Base-by-base conservation (phyloP, 2,113 vertebrate species). In the Callaeas wilsoni region DNA sequence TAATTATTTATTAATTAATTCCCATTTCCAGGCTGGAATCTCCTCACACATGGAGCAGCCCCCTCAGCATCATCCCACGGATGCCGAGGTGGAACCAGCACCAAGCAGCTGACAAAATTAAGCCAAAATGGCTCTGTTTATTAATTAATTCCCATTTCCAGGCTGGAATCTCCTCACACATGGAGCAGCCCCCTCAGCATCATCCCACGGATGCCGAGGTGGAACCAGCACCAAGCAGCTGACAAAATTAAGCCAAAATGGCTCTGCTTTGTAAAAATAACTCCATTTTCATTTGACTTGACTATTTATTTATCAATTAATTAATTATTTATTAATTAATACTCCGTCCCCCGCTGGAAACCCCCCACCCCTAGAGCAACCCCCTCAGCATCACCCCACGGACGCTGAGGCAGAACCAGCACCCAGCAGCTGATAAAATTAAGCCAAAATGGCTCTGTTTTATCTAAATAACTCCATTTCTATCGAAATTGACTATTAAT, bases 121-220 rank as follows among this genome's bases (percentile, higher is more conserved):
- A 70, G 4, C 32, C 78, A 70, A 9, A 7, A 0, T 0, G 17
- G 23, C 10, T 42, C 55, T 49, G 7, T 2, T 41, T 4, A 42
- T 53, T 68, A 29, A 37, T 21, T 42, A 55, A 41, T 53, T 4
- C 3, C 9, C 2, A 10, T 26, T 55, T 53, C 22, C 12, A 42
- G 16, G 3, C 13, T 42, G 39, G 22, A 55, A 73, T 73, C 69
- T 18, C 68, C 49, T 71, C 37, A 26, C 37, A 53, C 21, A 13
- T 21, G 3, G 11, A 70, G 37, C 65, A 49, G 25, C n/a, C 1
- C 46, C 67, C n/a, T 69, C 67, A 69, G n/a, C 50, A 32, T 13
- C 68, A 41, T 22, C 29, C 35, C 22, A 39, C 0, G 0, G 13
- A 32, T 0, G 1, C 9, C 1, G 10, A 7, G 29, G 19, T 1